Conservation (phyloP, 2,888 invertebrate genomes). For the Agonum fuliginosum region DNA sequence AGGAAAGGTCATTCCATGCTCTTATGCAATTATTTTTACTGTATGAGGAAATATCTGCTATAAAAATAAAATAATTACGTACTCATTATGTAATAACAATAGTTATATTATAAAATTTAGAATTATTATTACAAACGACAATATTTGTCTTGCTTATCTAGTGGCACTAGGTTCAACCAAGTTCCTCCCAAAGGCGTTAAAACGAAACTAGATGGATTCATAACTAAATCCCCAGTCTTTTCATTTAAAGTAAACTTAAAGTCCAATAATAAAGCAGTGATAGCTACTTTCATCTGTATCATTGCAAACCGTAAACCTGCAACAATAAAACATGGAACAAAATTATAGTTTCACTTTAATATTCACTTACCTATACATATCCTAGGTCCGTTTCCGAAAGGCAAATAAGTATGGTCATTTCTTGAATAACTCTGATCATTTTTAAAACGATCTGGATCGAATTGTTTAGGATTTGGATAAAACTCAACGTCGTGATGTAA, state of each 20-base stretch:
- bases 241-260: slow-evolving; percentile 47
- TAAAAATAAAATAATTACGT: not conserved
- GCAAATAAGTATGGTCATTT: slow-evolving; percentile 63
- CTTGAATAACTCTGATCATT: slow-evolving; percentile 61
- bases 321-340: not conserved
- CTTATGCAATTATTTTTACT: too few species aligned
- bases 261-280: slow-evolving; percentile 35
- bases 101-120: too few species aligned
- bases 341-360: not conserved
- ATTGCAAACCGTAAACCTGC: slow-evolving; percentile 53
- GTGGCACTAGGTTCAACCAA: slow-evolving; percentile 29
- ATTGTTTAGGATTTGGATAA: slow-evolving; percentile 67
- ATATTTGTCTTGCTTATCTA: not conserved
- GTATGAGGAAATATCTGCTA: not conserved
- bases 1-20: not conserved
- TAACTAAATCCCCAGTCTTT: slow-evolving; percentile 31
- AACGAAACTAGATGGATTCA: slow-evolving; percentile 50
- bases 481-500: slow-evolving; percentile 67
- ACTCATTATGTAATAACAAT: not conserved
- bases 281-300: slow-evolving; percentile 55
- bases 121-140: not conserved
- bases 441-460: slow-evolving; percentile 68
- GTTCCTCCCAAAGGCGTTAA: slow-evolving; percentile 49
- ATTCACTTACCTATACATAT: slow-evolving; percentile 59
- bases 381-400: slow-evolving; percentile 65